Evolutionary conservation across 1,140 invertebrate genomes (phyloP).

Genomic region (Platorchestia sp.): DNA sequence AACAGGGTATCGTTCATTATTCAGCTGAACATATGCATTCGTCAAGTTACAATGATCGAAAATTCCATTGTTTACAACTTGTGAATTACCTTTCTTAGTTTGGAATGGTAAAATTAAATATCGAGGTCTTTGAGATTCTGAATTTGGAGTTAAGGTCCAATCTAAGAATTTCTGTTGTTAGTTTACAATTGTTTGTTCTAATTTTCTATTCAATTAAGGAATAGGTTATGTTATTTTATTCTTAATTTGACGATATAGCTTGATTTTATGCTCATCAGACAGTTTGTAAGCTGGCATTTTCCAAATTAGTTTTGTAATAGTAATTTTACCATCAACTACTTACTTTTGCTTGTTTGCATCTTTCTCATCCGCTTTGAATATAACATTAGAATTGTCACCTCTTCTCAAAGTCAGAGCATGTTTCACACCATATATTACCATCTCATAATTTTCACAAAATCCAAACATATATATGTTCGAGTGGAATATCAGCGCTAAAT

Average conservation of each 20-base stretch:
- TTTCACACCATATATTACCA: not conserved
- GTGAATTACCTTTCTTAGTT: not conserved
- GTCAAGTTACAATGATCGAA: not conserved
- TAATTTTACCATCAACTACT: not conserved
- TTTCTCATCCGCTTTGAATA: not conserved
- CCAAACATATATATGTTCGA: not conserved
- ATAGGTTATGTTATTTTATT: not conserved
- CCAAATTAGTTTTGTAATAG: not conserved
- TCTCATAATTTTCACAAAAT: not conserved
- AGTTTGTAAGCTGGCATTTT: not conserved
- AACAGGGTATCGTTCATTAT: not conserved
- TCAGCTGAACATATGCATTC: not conserved
- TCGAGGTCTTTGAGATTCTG: not conserved
- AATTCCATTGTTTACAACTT: not conserved
- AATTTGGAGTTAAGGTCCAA: not conserved
- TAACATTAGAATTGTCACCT: not conserved
- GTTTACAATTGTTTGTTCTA: not conserved
- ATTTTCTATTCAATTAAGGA: not conserved
- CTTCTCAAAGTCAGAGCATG: not conserved
- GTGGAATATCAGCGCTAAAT: not conserved
- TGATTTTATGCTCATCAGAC: not conserved
- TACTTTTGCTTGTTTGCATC: not conserved
- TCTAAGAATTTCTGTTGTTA: not conserved
- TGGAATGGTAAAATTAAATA: slow-evolving; percentile 6
- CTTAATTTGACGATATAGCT: not conserved